Evolutionary conservation across 2,888 invertebrate genomes (phyloP).

Genomic region (Bimastos eiseni): DNA sequence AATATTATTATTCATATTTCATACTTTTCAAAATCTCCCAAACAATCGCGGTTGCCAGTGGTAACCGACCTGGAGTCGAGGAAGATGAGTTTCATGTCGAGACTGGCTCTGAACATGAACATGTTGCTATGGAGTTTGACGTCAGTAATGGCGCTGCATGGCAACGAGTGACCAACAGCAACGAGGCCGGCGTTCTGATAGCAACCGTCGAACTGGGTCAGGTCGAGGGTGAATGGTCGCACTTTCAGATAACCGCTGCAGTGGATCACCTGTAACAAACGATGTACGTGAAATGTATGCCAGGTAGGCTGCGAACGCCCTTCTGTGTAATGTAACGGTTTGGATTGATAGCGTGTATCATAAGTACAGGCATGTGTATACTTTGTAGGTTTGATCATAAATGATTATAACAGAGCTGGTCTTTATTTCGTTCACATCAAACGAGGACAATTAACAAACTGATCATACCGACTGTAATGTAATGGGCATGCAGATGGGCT

Average conservation of each 20-base stretch:
- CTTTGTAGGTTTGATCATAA: no score
- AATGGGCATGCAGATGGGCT: background rate
- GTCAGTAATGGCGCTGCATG: constrained; percentile 35
- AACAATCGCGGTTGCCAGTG: background rate
- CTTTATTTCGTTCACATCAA: no score
- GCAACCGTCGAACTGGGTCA: constrained; percentile 21
- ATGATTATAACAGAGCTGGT: no score
- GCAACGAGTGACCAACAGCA: constrained; percentile 37
- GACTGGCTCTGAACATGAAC: constrained; percentile 38
- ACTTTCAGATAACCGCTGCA: constrained; percentile 37
- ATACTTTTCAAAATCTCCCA: no score
- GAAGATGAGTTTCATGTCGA: constrained; percentile 88
- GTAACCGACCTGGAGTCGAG: constrained; percentile 82
- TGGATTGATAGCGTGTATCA: no score
- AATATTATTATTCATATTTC: no score
- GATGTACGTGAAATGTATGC: no score
- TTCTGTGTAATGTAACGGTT: background rate
- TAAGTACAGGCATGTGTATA: no score
- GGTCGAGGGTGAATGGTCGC: background rate
- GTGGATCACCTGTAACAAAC: constrained; percentile 34
- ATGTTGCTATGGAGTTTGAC: constrained; percentile 36
- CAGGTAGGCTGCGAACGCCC: background rate
- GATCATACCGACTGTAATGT: background rate
- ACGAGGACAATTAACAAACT: no score
- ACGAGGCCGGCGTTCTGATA: constrained; percentile 35